Evolutionary conservation across 2,797 vertebrate genomes (phyloP).

Genomic region (Clarias platycephalus): DNA sequence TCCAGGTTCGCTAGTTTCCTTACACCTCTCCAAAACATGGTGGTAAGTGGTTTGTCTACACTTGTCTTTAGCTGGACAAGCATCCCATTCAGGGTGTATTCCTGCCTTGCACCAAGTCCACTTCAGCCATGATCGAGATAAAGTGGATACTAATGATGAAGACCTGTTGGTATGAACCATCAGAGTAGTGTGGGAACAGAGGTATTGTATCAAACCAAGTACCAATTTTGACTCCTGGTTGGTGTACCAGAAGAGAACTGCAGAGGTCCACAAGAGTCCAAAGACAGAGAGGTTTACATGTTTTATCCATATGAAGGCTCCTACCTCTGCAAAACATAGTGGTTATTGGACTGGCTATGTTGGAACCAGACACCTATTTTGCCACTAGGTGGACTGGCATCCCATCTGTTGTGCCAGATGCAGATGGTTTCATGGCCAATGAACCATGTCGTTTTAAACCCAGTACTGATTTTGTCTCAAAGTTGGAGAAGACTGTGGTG

Average conservation of each 20-base stretch:
- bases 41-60: too few species aligned
- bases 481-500: slow-evolving; percentile 63
- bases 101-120: not conserved
- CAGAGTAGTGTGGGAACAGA: slow-evolving; percentile 17
- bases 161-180: not conserved
- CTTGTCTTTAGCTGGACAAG: not conserved
- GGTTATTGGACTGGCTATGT: not conserved
- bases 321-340: not conserved
- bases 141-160: not conserved
- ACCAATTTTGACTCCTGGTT: slow-evolving; percentile 76
- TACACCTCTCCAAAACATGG: not conserved
- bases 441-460: slow-evolving; percentile 73
- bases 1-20: not conserved
- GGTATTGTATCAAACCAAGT: slow-evolving; percentile 78
- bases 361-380: not conserved
- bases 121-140: not conserved
- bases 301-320: not conserved
- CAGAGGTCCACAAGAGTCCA: slow-evolving; percentile 76
- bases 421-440: slow-evolving; percentile 15
- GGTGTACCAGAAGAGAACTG: slow-evolving; percentile 71
- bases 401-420: not conserved
- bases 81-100: not conserved
- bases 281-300: slow-evolving; percentile 62
- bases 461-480: slow-evolving; percentile 83
- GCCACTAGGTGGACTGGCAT: not conserved